phyloP scores from a whole-genome alignment of 2,113 vertebrate species.

The Zootoca vivipara region DNA sequence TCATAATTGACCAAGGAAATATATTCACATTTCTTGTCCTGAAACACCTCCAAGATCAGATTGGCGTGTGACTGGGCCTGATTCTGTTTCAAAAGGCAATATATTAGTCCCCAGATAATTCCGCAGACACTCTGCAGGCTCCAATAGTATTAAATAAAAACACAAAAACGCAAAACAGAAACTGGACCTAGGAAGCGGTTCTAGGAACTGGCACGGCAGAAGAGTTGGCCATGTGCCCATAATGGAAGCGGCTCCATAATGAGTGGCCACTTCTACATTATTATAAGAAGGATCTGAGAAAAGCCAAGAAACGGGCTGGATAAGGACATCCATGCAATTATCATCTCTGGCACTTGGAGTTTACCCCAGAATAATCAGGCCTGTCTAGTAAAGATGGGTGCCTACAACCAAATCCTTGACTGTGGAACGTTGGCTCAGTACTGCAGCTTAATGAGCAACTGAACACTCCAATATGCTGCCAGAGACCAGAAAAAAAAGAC shows the following conservation, averaged over 20 bases:
- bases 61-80: neutral
- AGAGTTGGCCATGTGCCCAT: neutral
- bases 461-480: neutral
- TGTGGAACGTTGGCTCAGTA: neutral
- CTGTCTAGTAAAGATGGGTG: neutral
- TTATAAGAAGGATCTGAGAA: neutral
- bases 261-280: neutral
- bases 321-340: neutral
- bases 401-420: neutral
- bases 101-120: neutral
- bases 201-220: neutral
- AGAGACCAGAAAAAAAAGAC: neutral
- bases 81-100: neutral
- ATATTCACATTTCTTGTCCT: neutral
- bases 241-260: neutral
- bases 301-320: accelerated
- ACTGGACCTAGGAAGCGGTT: neutral
- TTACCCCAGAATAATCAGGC: neutral
- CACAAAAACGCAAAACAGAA: neutral
- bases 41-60: neutral
- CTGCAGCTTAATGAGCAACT: neutral
- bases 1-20: neutral
- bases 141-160: neutral
- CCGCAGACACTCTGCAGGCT: neutral
- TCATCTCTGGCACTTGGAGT: neutral